These are phyloP conservation scores for Rhinoderma darwinii DNA, from an alignment of 2,113 vertebrate species.

Conservation along the genomic window DNA sequence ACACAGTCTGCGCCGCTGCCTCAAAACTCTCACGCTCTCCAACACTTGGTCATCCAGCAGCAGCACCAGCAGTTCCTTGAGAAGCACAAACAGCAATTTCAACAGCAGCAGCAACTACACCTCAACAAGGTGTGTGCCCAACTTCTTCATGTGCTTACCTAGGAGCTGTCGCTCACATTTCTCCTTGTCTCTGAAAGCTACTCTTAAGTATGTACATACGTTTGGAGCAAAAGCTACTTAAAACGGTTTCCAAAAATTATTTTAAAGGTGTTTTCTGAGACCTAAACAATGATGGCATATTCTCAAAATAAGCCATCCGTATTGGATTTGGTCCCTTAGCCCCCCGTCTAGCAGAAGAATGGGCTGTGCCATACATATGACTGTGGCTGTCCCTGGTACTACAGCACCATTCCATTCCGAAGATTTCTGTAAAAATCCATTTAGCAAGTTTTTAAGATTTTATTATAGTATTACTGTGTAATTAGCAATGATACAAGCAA, in stretches of 20 bases:
- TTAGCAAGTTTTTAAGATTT: too few species aligned
- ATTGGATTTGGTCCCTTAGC: too few species aligned
- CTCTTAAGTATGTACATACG: neutral
- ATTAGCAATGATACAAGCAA: too few species aligned
- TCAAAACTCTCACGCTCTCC: slow-evolving; percentile 92
- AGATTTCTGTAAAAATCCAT: too few species aligned
- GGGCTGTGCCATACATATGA: too few species aligned
- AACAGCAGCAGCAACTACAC: slow-evolving; percentile 95
- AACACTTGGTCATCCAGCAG: slow-evolving; percentile 97
- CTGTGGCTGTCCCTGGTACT: too few species aligned
- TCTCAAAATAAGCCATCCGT: too few species aligned
- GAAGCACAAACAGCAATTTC: slow-evolving; percentile 98
- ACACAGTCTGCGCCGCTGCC: slow-evolving; percentile 97
- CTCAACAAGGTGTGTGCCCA: slow-evolving; percentile 84
- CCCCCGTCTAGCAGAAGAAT: too few species aligned
- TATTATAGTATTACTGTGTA: too few species aligned
- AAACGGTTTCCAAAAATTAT: neutral
- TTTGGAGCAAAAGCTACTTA: neutral
- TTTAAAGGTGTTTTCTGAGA: neutral
- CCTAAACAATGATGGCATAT: too few species aligned
- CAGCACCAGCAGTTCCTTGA: slow-evolving; percentile 99
- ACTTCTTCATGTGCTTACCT: slow-evolving; percentile 14
- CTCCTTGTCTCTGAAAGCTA: neutral
- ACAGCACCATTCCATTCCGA: too few species aligned
- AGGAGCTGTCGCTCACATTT: neutral